Evolutionary conservation across 2,113 vertebrate genomes (phyloP), one percentile per base, ranked within the genome.

Genomic region (Heliornis fulica): DNA sequence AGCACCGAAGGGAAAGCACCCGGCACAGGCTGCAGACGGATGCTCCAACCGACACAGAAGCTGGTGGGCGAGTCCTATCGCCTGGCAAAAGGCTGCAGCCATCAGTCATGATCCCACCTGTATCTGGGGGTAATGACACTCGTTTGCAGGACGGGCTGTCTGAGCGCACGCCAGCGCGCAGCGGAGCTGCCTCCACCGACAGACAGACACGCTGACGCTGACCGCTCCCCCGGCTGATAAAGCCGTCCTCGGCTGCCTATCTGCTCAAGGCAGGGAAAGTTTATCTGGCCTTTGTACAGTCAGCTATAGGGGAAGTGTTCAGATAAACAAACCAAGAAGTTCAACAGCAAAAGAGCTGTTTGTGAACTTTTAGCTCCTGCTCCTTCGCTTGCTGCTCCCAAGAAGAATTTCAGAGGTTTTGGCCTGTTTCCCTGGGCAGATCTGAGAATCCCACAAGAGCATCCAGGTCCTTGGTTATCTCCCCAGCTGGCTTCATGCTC

Each of bases 101-200:
- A 76, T 23, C 31, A 65, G 1, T 13, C 54, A 16, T 3, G 51
- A 80, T 20, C 40, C 66, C 6, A 7, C 2, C 0, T 2, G 18
- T 18, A 71, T 40, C 72, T 36, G 56, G 72, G 13, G 36, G 64
- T 84, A 79, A 72, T 5, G 61, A 64, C 78, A 41, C 31, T 34
- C 32, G 6, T 32, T 56, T 64, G 60, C 65, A 15, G 57, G 63
- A 54, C 9, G 48, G 41, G 23, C 13, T 8, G 11, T 25, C 54
- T 38, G 60, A 77, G 63, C 81, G 83, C 57, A 17, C 0, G 21
- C 12, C 21, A 28, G 54, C 56, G 63, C 10, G 1, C 22, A 65
- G 38, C 70, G 59, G 63, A 20, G 53, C 83, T 82, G 70, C 54
- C 51, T 38, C 59, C 90, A 68, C 4, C 66, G 82, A 66, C 72